Conservation (phyloP, 2,888 invertebrate species). For the Rosalia funebris region DNA sequence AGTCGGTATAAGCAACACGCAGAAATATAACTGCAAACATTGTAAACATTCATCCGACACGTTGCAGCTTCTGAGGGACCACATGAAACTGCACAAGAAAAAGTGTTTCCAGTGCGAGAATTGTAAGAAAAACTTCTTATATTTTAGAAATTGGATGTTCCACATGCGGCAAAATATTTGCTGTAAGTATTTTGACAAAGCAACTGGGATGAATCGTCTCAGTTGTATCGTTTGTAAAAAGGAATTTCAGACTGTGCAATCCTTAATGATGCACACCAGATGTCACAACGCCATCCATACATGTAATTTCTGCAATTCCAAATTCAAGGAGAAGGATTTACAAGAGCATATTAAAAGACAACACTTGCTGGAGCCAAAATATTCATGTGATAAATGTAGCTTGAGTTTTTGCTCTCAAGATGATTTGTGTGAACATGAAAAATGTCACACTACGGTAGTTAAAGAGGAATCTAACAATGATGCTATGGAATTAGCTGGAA, state of each 20-base stretch:
- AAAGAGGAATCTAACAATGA: neutral
- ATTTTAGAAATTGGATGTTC: conserved; percentile 11
- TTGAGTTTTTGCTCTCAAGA: neutral
- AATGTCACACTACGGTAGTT: neutral
- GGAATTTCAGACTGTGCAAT: neutral
- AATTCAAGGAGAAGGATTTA: conserved; percentile 7
- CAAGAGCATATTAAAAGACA: conserved; percentile 3
- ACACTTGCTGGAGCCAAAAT: neutral
- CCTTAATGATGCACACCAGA: neutral
- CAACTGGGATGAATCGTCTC: neutral
- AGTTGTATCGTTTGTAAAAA: conserved; percentile 2
- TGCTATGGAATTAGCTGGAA: neutral
- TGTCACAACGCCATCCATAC: neutral
- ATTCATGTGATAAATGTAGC: neutral
- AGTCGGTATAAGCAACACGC: neutral
- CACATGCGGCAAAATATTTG: conserved; percentile 2
- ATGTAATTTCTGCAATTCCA: conserved; percentile 7
- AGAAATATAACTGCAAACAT: neutral
- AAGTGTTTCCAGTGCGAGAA: neutral
- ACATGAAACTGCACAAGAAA: conserved; percentile 5
- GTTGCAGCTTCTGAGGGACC: neutral
- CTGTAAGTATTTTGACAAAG: neutral
- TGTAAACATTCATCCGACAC: neutral
- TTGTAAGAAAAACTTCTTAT: conserved; percentile 4
- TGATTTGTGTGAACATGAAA: neutral